These are phyloP conservation scores for Orius insidiosus DNA, from an alignment of 1,140 invertebrate genomes.

Conservation along the genomic window DNA sequence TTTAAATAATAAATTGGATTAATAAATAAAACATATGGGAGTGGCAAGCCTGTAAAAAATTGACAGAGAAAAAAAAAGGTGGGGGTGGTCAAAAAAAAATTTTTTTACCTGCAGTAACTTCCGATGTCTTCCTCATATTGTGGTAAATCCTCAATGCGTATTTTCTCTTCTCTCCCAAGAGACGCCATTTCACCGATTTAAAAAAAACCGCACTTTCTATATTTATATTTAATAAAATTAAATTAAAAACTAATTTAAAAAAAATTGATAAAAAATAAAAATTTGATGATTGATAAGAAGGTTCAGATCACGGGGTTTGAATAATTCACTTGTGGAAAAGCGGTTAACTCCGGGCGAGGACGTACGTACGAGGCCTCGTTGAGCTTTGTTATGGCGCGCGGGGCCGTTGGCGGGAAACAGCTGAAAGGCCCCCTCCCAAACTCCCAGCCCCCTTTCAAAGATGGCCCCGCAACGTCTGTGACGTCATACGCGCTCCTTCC, in stretches of 20 bases:
- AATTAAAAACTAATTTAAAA: conserved; percentile 17
- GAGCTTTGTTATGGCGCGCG: conserved; percentile 36
- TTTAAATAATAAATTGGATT: conserved; percentile 25
- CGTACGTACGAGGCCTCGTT: conserved; percentile 25
- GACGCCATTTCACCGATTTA: conserved; percentile 22
- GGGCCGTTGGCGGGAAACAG: conserved; percentile 44
- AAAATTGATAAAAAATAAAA: conserved; percentile 17
- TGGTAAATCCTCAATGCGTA: conserved; percentile 24
- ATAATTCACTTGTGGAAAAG: too few relatives aligned
- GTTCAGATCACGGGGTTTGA: too few relatives aligned
- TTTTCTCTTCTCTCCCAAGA: conserved; percentile 24
- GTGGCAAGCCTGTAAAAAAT: conserved; percentile 28
- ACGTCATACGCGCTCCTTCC: conserved; percentile 5
- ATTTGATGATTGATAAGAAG: background rate
- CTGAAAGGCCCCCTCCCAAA: conserved; percentile 32
- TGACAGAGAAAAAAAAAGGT: conserved; percentile 17
- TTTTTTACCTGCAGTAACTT: conserved; percentile 27
- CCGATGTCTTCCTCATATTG: conserved; percentile 27
- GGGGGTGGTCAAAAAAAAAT: conserved; percentile 25
- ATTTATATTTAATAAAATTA: conserved; percentile 6
- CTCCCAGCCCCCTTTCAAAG: too few relatives aligned
- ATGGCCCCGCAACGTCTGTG: background rate
- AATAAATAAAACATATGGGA: conserved; percentile 32
- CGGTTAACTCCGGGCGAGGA: too few relatives aligned
- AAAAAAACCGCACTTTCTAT: conserved; percentile 15